Conservation (phyloP, 2,113 vertebrate genomes). For the Coturnix japonica region DNA sequence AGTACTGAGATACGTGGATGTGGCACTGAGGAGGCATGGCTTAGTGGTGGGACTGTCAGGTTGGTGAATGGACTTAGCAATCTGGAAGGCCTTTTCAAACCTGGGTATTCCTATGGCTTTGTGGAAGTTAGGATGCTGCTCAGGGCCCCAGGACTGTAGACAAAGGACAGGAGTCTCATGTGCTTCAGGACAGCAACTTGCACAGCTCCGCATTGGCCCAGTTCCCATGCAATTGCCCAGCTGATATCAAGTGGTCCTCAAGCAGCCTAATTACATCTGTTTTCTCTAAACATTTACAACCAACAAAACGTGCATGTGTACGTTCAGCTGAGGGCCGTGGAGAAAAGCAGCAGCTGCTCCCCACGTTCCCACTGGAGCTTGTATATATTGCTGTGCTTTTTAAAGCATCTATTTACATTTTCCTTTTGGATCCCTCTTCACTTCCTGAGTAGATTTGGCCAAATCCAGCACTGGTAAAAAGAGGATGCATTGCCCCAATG, state of each 20-base stretch:
- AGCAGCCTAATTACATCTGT: not conserved
- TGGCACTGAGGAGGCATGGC: not conserved
- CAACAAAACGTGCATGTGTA: slow-evolving; percentile 38
- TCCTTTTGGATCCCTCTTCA: not conserved
- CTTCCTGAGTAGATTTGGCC: slow-evolving; percentile 8
- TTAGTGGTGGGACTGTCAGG: not conserved
- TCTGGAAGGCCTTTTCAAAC: not conserved
- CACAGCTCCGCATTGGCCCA: not conserved
- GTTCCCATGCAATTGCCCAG: not conserved
- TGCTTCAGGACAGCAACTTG: not conserved
- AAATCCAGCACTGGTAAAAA: not conserved
- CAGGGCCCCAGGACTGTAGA: rapidly evolving
- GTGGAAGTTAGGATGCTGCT: not conserved
- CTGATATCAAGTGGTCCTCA: slow-evolving; percentile 15
- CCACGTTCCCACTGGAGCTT: slow-evolving; percentile 7
- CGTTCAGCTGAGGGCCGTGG: not conserved
- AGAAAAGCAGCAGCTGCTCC: slow-evolving; percentile 61
- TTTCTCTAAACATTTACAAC: slow-evolving; percentile 73
- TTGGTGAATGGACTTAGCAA: not conserved
- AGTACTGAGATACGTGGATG: not conserved
- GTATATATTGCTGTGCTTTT: slow-evolving; percentile 57
- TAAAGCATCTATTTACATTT: slow-evolving; percentile 69
- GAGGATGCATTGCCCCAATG: not conserved
- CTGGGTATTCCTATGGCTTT: not conserved
- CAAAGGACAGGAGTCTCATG: rapidly evolving